Percentiles rank a stretch among this genome's conserved stretches.
Evolutionary conservation across 1,140 invertebrate species (phyloP).

Genomic region (Drosophila pseudoobscura): DNA sequence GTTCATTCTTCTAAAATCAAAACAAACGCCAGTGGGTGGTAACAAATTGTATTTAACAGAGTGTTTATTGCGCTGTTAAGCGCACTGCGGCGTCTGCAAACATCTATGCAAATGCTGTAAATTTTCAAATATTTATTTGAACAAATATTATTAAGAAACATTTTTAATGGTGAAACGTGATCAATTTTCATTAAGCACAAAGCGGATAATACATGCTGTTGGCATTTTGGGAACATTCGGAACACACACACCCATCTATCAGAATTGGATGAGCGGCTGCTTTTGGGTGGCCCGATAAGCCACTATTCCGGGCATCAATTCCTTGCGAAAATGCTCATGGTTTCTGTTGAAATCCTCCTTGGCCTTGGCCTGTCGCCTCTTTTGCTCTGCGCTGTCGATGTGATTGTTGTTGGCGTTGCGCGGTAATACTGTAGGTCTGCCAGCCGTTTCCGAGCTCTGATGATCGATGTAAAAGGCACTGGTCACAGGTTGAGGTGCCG

Average conservation of each 20-base stretch:
- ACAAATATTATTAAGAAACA: conserved; percentile 14
- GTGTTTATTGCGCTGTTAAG: too few relatives aligned
- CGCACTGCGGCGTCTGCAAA: too few relatives aligned
- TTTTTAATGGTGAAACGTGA: conserved; percentile 28
- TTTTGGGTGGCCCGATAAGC: conserved; percentile 48
- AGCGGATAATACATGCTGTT: conserved; percentile 28
- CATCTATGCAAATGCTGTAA: too few relatives aligned
- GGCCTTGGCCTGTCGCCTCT: conserved; percentile 16
- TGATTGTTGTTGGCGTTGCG: conserved; percentile 13
- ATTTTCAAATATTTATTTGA: not conserved
- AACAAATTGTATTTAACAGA: not conserved
- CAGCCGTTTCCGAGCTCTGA: not conserved
- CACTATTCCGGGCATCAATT: conserved; percentile 64
- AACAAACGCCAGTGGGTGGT: not conserved
- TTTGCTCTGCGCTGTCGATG: conserved; percentile 20
- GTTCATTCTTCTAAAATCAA: conserved; percentile 23
- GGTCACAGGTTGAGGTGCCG: not conserved
- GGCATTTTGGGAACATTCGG: conserved; percentile 2
- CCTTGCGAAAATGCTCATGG: conserved; percentile 61
- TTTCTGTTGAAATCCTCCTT: conserved; percentile 46
- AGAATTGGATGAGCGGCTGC: conserved; percentile 71
- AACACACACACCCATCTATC: conserved; percentile 10
- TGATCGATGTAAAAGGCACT: conserved; percentile 45
- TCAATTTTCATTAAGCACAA: conserved; percentile 51
- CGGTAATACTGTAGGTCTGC: conserved; percentile 48